These are phyloP conservation scores for Sitta carolinensis DNA, from an alignment of 2,797 vertebrate genomes.

Conservation along the genomic window DNA sequence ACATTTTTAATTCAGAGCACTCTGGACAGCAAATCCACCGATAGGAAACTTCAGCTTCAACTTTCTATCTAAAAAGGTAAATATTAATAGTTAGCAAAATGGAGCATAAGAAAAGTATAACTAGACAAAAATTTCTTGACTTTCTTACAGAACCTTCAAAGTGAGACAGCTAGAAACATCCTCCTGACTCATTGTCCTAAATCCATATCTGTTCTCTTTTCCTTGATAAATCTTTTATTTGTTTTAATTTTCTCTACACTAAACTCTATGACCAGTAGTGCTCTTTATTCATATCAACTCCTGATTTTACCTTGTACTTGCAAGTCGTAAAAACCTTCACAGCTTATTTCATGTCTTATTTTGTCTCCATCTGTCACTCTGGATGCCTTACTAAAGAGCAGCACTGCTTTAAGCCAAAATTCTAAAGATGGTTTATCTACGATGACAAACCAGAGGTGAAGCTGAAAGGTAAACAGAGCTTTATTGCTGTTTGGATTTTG, in stretches of 20 bases:
- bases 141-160: not conserved
- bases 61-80: not conserved
- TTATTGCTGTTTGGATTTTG: not conserved
- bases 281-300: not conserved
- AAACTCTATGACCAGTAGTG: not conserved
- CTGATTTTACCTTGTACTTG: not conserved
- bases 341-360: not conserved
- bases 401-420: not conserved
- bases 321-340: not conserved
- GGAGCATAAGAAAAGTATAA: not conserved
- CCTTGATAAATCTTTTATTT: not conserved
- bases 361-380: not conserved
- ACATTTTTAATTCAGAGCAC: not conserved
- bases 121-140: not conserved
- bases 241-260: not conserved
- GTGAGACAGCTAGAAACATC: not conserved
- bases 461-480: not conserved
- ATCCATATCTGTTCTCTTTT: not conserved
- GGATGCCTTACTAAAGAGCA: not conserved
- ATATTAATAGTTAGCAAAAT: not conserved
- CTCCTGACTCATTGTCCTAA: not conserved
- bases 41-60: not conserved
- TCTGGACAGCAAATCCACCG: not conserved
- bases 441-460: not conserved
- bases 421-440: not conserved